Conservation (phyloP, 2,113 vertebrate genomes). For the Arizona elegans region DNA sequence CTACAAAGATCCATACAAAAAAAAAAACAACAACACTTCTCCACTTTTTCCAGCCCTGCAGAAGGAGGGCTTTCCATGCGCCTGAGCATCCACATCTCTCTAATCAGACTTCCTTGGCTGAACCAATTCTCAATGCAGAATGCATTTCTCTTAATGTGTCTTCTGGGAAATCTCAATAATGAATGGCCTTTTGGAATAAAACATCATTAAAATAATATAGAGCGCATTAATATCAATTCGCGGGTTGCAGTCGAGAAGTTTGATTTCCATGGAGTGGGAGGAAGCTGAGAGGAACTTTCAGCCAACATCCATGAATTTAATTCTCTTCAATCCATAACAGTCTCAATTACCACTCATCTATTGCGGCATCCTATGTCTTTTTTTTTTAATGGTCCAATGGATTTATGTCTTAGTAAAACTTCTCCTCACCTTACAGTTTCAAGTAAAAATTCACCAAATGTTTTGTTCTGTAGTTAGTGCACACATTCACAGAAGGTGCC, state of each 20-base stretch:
- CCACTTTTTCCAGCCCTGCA: neutral
- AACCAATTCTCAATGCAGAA: neutral
- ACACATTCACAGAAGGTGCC: neutral
- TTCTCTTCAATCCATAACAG: neutral
- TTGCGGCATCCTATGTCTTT: neutral
- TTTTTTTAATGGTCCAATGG: neutral
- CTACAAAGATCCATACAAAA: neutral
- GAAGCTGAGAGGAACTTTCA: neutral
- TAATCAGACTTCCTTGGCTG: neutral
- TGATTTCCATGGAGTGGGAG: neutral
- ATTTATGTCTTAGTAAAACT: neutral
- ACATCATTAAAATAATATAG: conserved; percentile 49
- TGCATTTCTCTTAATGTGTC: neutral
- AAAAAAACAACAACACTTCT: neutral
- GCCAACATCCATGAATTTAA: neutral
- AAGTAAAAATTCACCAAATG: neutral
- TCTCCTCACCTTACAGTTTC: neutral
- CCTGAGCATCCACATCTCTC: neutral
- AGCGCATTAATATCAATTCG: neutral
- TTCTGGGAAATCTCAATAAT: conserved; percentile 54
- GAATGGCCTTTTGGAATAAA: conserved; percentile 54
- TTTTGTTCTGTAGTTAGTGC: neutral
- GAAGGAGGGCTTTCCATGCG: neutral
- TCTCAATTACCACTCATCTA: neutral
- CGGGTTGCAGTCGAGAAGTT: neutral